phyloP scores from a whole-genome alignment of 2,797 vertebrate genomes.

The Echeneis naucrates region DNA sequence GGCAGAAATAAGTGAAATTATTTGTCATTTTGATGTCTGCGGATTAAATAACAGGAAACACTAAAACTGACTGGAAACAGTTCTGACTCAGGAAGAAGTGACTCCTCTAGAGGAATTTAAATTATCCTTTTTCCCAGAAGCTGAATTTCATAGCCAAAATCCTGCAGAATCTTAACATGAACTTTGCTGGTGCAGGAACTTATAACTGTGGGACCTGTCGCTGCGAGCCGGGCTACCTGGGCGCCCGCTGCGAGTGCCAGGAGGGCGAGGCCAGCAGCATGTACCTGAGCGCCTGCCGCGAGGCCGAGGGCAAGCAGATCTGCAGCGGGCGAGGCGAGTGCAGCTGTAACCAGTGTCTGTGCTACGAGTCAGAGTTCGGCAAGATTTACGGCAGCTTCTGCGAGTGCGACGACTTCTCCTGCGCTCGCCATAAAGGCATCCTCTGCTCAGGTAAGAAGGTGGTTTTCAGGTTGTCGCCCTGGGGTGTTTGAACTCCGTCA shows the following conservation, averaged over 20 bases:
- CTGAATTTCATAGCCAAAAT: neutral
- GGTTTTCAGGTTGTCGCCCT: too few relatives aligned
- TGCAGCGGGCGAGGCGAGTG: constrained; percentile 96
- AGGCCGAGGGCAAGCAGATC: constrained; percentile 92
- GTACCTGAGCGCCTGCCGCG: constrained; percentile 89
- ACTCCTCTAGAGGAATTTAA: neutral
- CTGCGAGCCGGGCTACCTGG: constrained; percentile 91
- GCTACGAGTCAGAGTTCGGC: constrained; percentile 97
- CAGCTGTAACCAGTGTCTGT: constrained; percentile 96
- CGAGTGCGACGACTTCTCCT: constrained; percentile 98
- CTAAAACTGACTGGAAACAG: neutral
- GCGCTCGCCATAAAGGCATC: constrained; percentile 94
- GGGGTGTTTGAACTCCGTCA: neutral
- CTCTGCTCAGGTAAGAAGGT: constrained; percentile 91
- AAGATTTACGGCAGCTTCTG: constrained; percentile 98
- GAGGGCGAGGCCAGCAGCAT: constrained; percentile 86
- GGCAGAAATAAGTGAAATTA: neutral
- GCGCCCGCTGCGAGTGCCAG: constrained; percentile 92
- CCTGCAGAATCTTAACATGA: neutral
- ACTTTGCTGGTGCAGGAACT: constrained; percentile 75
- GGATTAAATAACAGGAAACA: neutral
- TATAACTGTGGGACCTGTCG: constrained; percentile 91
- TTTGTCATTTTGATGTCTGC: neutral
- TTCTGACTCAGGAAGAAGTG: neutral
- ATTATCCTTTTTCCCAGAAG: neutral